These are phyloP conservation scores for Hydrocynus forskahlii DNA, from an alignment of 2,797 vertebrate genomes.

Conservation along the genomic window DNA sequence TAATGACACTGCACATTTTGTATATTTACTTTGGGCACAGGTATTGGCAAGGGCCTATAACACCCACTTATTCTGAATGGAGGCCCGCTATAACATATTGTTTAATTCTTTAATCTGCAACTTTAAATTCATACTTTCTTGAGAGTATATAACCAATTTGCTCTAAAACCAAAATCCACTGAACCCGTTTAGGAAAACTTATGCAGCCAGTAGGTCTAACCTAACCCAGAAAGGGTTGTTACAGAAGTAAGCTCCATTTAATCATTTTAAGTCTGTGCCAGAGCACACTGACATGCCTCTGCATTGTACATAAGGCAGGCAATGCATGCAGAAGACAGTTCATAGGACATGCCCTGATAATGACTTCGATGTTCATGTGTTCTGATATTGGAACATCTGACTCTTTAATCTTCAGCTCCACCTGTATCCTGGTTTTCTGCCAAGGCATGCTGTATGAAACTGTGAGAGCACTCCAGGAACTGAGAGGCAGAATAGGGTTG, in stretches of 20 bases:
- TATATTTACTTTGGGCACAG: too few species aligned
- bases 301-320: not conserved
- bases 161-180: too few species aligned
- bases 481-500: not conserved
- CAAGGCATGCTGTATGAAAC: conserved; percentile 20
- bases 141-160: too few species aligned
- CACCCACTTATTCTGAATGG: too few species aligned
- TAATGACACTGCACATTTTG: too few species aligned
- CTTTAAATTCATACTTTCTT: too few species aligned
- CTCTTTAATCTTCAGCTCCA: conserved; percentile 42
- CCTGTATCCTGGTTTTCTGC: conserved; percentile 17
- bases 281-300: not conserved
- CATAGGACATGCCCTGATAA: conserved; percentile 20
- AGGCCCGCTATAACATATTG: too few species aligned
- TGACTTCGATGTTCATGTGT: conserved; percentile 24
- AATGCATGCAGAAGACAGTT: not conserved
- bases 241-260: not conserved
- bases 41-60: too few species aligned
- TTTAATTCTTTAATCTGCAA: too few species aligned
- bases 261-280: not conserved
- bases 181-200: too few species aligned
- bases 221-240: too few species aligned
- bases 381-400: conserved; percentile 44
- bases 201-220: too few species aligned
- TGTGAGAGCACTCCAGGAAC: not conserved